These are phyloP conservation scores for Leguminivora glycinivorella DNA, from an alignment of 1,140 invertebrate genomes.

Conservation along the genomic window DNA sequence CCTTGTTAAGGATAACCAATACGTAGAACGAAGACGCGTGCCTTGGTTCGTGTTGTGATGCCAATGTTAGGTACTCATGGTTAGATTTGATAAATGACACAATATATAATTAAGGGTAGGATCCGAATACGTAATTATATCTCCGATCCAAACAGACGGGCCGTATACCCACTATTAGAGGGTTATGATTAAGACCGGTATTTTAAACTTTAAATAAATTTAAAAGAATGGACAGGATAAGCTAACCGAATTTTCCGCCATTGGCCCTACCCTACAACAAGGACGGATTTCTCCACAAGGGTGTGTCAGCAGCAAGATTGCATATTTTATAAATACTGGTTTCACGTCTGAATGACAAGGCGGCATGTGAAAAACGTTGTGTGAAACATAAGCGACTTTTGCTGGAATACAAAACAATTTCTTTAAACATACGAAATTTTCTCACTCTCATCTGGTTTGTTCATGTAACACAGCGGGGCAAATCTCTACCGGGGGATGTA, in stretches of 20 bases:
- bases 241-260: not conserved
- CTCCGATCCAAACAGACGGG: too few relatives aligned
- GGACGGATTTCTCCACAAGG: not conserved
- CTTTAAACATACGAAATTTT: not conserved
- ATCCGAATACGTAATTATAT: too few relatives aligned
- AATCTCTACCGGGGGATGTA: too few relatives aligned
- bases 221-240: not conserved
- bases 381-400: not conserved
- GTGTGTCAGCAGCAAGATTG: not conserved
- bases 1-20: too few relatives aligned
- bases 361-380: not conserved
- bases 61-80: too few relatives aligned
- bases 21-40: too few relatives aligned
- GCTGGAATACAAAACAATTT: not conserved
- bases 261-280: not conserved
- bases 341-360: not conserved
- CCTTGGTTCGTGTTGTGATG: too few relatives aligned
- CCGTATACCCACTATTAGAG: too few relatives aligned
- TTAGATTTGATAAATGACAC: too few relatives aligned
- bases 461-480: too few relatives aligned
- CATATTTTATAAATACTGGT: slow-evolving; percentile 6
- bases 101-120: too few relatives aligned
- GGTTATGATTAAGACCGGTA: not conserved
- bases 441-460: not conserved
- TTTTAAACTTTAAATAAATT: not conserved